Base-by-base conservation (phyloP, 2,113 vertebrate species). In the Arvicanthis niloticus region DNA sequence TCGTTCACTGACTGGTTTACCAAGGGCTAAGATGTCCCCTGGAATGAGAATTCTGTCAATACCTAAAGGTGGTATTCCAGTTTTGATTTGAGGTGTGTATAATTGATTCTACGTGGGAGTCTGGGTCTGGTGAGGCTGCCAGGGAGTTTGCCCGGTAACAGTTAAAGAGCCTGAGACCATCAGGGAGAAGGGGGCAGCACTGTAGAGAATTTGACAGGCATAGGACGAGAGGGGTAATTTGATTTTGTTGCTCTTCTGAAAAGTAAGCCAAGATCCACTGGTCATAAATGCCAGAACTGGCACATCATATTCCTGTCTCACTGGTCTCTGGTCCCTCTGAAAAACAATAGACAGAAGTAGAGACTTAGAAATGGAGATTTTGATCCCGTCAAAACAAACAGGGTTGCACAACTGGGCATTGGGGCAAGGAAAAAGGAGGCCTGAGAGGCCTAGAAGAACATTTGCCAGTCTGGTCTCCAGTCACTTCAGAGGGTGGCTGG, bases 201-300 rank as follows among this genome's bases (percentile, higher is more conserved):
- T 31, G 88, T 16, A 16, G 53, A 58, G 31, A 68, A 5, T 34
- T 34, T 68, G 42, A 48, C 42, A n/a, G 85, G 45, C 45, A 51
- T 56, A 80, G 48, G 31, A 58, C 0, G 37, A 15, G 48, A 73
- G 34, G 7, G 56, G 19, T 31, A 29, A 53, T 40, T 86, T 11
- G 1, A 53, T 85, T 78, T 22, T 34, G 53, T 84, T n/a, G 31
- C 7, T 51, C 5, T 91, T 91, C 51, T 93, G 87, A 84, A 94
- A 96, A 67, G 84, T 37, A 93, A 84, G 90, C 77, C 81, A 92
- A 93, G 37, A 90, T 56, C 10, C 60, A 90, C 56, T 40, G 29
- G 87, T 17, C 67, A 45, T 24, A 88, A 75, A 81, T 73, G 78
- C 24, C 45, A 17, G 92, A 29, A 51, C 62, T 53, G 73, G 90